phyloP scores from a whole-genome alignment of 2,888 invertebrate species.

The Meteorus colon region DNA sequence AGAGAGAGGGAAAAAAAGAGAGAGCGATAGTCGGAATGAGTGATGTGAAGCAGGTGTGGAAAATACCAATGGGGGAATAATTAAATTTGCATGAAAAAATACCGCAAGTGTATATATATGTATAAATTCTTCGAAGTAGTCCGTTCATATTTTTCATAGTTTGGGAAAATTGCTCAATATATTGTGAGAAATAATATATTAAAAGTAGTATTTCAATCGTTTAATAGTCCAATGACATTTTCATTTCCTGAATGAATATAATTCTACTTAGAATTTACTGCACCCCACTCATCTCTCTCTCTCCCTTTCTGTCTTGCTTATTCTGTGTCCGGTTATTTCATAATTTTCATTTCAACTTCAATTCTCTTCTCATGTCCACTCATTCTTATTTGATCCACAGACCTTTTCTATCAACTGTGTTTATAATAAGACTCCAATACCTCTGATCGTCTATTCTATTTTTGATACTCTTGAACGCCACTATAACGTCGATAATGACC shows the following conservation, averaged over 20 bases:
- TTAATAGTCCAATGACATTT: background rate
- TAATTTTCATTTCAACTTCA: background rate
- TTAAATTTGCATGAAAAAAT: conserved; percentile 27
- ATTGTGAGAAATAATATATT: background rate
- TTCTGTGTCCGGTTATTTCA: conserved; percentile 27
- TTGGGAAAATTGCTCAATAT: background rate
- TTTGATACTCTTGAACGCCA: conserved; percentile 32
- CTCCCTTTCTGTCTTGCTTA: background rate
- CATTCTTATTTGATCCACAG: background rate
- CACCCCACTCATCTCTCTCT: background rate
- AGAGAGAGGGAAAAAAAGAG: background rate
- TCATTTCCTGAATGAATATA: background rate
- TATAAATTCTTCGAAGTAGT: background rate
- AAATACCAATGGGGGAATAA: conserved; percentile 25
- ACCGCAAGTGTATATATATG: background rate
- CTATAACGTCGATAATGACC: conserved; percentile 38
- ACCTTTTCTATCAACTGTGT: background rate
- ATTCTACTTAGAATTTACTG: background rate
- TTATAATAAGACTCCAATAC: conserved; percentile 8
- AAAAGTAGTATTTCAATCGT: background rate
- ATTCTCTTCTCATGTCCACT: background rate
- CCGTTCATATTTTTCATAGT: background rate
- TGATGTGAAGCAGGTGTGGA: conserved; percentile 33
- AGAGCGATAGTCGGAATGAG: background rate
- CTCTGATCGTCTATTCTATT: conserved; percentile 28